Evolutionary conservation across 2,797 vertebrate species (phyloP), one percentile per base, ranked within the genome.

Genomic region (Sarcoramphus papa): DNA sequence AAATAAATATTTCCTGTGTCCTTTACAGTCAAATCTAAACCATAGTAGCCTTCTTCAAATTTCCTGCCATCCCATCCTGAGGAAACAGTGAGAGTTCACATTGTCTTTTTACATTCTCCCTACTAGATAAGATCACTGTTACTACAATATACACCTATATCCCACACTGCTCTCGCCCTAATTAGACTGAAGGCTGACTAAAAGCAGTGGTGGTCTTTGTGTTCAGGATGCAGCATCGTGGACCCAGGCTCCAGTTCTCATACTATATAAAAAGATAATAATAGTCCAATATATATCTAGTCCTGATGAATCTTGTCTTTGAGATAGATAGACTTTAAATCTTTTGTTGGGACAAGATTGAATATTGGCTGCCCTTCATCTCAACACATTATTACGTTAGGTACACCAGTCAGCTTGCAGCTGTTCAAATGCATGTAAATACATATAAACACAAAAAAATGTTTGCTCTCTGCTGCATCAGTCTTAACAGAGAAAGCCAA

Each of bases 1-100:
- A 98, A 98, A 97, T 97, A 98, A 98, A 96, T 97, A 97, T 96
- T 97, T 98, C 95, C 97, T 97, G 93, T 97, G 94, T 96, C 94
- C 85, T 95, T 97, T 96, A 97, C 0, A 50, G 92, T 95, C 90
- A 97, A 92, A 94, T 91, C 57, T 78, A 81, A 94, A 90, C 51
- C 48, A 7, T 5, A 45, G 51, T 21, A 92, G 41, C 37, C 48
- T 76, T 73, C 81, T 79, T 57, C 43, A 64, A 80, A 79, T 93
- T 91, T 94, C 65, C 84, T 96, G 84, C 27, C 63, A 51, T 41
- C 63, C 74, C 67, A 74, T 75, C 79, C 53, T 1, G 6, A 56
- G 64, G 62, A 89, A 92, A 83, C 10, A 74, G 73, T 62, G 60
- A 78, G 65, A 78, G 79, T 92, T 94, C 72, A 65, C 4, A 33